Evolutionary conservation across 2,888 invertebrate species (phyloP), one percentile per base, ranked within the genome.

Genomic region (Corbicula japonica): DNA sequence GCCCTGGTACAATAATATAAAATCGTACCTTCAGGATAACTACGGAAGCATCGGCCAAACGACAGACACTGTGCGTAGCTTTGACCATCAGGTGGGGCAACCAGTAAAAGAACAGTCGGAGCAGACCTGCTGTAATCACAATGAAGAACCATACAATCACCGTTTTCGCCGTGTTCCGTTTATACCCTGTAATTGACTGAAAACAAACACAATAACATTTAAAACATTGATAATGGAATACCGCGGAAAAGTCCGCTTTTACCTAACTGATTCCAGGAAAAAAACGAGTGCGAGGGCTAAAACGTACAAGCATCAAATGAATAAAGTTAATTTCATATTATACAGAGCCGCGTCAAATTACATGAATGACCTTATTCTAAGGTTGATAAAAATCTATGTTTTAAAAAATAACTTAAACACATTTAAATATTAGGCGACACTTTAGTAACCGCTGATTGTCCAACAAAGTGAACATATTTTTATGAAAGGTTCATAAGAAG

Each of bases 101-200:
- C 98, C 98, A 98, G 93, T 98, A 97, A 94, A 97, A 96, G 83
- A 98, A 92, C 86, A 98, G 95, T 76, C 97, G 95, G 0, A 98
- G 95, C 0, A 97, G 91, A 0, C 98, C 98, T 41, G 95, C 95
- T 0, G 97, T 96, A 60, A 97, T 83, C 41, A 96, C 87, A 44
- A 97, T 96, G 61, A 95, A 93, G 52, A 96, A 90, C 95, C 96
- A 96, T n/a, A 92, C 92, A 18, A 93, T 21, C 1, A 87, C 71
- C 21, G 88, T 86, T 63, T 86, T 87, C 1, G 84, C 34, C 18
- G 62, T 61, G 79, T 88, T 89, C 35, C 86, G 95, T 52, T 94
- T 95, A 93, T 96, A 97, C 3, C 96, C 96, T 87, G 95, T 94
- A 60, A 96, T 95, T 88, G 96, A 95, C 97, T 96, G 93, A 35